Base-by-base conservation (phyloP, 2,888 invertebrate species). In the Tinea semifulvella region DNA sequence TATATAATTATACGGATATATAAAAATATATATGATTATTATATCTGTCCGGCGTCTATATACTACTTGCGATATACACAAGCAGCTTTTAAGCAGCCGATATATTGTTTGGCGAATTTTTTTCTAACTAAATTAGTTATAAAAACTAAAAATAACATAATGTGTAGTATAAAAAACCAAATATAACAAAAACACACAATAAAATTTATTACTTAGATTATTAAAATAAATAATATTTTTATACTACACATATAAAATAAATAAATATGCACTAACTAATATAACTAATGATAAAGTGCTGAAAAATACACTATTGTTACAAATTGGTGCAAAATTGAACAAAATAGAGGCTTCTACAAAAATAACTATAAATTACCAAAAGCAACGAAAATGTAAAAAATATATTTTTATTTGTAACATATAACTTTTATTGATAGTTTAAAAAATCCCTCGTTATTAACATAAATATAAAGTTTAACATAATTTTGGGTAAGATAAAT, bases 191-290 rank as follows among this genome's bases (percentile, higher is more conserved):
- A 35, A 35, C 14, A 35, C n/a, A 35, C 7, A 14, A 11, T 35
- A 35, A 3, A 35, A 5, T 5, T 5, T 5, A 35, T 5, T 35
- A 13, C 25, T 8, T 8, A 22, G 25, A 35, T 13, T 3, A 35
- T 35, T 3, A 35, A 35, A 35, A 14, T 35, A 14, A 35, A 35
- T 3, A 3, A 35, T 13, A 35, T 11, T 3, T 17, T 17, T 18
- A 17, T 31, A 31, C 14, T 31, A 31, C 31, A 31, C n/a, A 11
- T 31, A 31, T 18, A 36, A 36, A 18, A 36, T 36, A 18, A 36
- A 36, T 36, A 18, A 28, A 22, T 7, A 28, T 36, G 36, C 36
- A 36, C 36, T 36, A 16, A 36, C 16, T 36, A 36, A 36, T 18
- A 10, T 36, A 16, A 14, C 36, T 2, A 35, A n/a, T n/a, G n/a